Evolutionary conservation across 2,888 invertebrate species (phyloP).

Genomic region (Leucozona laternaria): DNA sequence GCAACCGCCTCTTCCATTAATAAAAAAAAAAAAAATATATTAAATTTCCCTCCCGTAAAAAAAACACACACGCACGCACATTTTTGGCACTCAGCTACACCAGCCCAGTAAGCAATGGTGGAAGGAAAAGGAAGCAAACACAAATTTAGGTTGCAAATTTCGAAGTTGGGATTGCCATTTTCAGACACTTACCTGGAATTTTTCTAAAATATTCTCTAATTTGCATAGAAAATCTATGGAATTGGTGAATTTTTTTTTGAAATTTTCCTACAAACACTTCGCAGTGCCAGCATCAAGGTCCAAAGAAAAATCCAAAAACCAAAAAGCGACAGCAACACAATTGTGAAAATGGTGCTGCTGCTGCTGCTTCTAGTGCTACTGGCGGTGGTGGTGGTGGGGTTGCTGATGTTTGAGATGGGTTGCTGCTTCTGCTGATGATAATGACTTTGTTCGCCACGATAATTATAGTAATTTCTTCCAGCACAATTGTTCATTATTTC

Average conservation of each 20-base stretch:
- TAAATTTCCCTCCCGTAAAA: conserved; percentile 36
- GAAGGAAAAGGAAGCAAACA: conserved; percentile 20
- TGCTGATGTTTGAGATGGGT: conserved; percentile 49
- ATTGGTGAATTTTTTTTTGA: conserved; percentile 35
- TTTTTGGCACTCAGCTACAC: conserved; percentile 41
- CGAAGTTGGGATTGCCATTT: not conserved
- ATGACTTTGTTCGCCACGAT: conserved; percentile 71
- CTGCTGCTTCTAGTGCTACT: conserved; percentile 49
- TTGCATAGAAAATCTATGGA: conserved; percentile 5
- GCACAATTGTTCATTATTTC: conserved; percentile 71
- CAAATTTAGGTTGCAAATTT: conserved; percentile 18
- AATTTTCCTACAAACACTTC: conserved; percentile 53
- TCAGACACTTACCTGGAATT: conserved; percentile 14
- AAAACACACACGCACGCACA: conserved; percentile 44
- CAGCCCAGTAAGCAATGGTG: conserved; percentile 5
- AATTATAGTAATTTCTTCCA: conserved; percentile 55
- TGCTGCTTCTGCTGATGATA: conserved; percentile 56
- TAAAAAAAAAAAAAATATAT: conserved; percentile 25
- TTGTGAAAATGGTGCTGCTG: conserved; percentile 52
- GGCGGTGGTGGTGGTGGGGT: conserved; percentile 53
- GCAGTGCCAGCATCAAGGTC: conserved; percentile 69
- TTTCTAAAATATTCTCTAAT: not conserved
- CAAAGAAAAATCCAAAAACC: conserved; percentile 72
- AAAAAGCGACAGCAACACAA: conserved; percentile 74
- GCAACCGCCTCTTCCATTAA: conserved; percentile 19